Percentiles rank a stretch among this genome's conserved stretches.
phyloP scores from a whole-genome alignment of 2,888 invertebrate species.

The Heliconius hortense region DNA sequence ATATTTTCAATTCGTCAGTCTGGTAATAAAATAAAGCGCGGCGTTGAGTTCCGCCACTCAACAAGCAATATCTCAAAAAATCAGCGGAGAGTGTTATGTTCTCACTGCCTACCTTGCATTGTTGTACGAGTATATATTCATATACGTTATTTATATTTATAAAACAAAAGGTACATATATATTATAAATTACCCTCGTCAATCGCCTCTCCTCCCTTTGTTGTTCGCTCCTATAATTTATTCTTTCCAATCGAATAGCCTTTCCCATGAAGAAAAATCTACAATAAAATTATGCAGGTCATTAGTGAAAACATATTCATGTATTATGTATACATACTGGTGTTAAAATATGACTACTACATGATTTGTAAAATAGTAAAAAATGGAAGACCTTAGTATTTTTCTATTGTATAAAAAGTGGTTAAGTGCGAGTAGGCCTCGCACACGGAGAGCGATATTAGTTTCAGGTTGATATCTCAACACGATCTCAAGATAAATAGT shows the following conservation, averaged over 20 bases:
- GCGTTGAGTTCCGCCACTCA: background rate
- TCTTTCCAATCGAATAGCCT: constrained; percentile 69
- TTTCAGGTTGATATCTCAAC: too few relatives aligned
- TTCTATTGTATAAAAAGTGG: too few relatives aligned
- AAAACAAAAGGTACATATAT: constrained; percentile 1
- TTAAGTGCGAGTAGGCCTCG: too few relatives aligned
- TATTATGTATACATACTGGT: background rate
- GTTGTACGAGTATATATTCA: too few relatives aligned
- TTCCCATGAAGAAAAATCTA: constrained; percentile 76
- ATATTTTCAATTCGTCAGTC: background rate
- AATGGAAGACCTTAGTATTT: background rate
- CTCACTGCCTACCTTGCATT: too few relatives aligned
- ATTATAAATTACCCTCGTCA: constrained; percentile 64
- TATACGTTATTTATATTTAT: background rate
- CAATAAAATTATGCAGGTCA: constrained; percentile 39
- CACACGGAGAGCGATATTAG: too few relatives aligned
- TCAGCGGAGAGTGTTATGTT: too few relatives aligned
- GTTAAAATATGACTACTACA: too few relatives aligned
- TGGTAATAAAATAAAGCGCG: background rate
- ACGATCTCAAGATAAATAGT: too few relatives aligned
- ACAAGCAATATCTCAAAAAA: background rate
- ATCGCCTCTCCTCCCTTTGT: constrained; percentile 68
- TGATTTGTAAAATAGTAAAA: background rate
- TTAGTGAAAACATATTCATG: background rate
- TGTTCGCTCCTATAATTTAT: constrained; percentile 72